Percentiles rank a stretch among this genome's conserved stretches.
Conservation (phyloP, 2,113 vertebrate genomes). For the Coturnix japonica region DNA sequence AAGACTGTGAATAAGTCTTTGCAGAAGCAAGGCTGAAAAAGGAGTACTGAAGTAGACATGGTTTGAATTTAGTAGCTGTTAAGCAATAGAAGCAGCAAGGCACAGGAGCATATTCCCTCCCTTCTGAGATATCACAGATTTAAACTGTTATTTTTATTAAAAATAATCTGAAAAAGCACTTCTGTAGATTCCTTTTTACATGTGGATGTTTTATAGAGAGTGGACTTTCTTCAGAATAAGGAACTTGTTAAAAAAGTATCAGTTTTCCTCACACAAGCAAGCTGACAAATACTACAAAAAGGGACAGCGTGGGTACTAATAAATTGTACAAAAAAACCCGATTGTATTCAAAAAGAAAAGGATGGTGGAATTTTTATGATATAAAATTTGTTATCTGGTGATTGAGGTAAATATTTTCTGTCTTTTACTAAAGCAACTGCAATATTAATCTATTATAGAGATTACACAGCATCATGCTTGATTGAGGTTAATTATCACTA, state of each 20-base stretch:
- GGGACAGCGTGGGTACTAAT: not conserved
- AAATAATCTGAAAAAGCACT: not conserved
- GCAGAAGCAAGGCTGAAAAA: not conserved
- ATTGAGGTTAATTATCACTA: constrained; percentile 10
- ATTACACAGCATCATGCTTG: not conserved
- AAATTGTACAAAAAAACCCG: not conserved
- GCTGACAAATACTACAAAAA: not conserved
- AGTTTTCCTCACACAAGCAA: not conserved
- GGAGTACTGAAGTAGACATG: not conserved
- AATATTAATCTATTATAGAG: not conserved
- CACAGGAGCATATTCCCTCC: not conserved
- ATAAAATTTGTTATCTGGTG: not conserved
- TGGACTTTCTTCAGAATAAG: not conserved
- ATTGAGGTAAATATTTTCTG: not conserved
- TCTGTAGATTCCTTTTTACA: not conserved
- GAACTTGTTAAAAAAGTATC: not conserved
- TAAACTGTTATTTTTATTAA: not conserved
- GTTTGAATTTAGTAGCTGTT: not conserved
- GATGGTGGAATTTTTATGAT: not conserved
- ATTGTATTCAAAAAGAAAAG: not conserved
- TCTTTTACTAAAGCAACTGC: not conserved
- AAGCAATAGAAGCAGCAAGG: not conserved
- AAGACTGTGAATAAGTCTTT: not conserved
- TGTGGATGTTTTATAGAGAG: not conserved
- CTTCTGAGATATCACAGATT: not conserved